phyloP scores from a whole-genome alignment of 37 sponge, comb jelly and placozoan genomes.

The Chondrosia reniformis region DNA sequence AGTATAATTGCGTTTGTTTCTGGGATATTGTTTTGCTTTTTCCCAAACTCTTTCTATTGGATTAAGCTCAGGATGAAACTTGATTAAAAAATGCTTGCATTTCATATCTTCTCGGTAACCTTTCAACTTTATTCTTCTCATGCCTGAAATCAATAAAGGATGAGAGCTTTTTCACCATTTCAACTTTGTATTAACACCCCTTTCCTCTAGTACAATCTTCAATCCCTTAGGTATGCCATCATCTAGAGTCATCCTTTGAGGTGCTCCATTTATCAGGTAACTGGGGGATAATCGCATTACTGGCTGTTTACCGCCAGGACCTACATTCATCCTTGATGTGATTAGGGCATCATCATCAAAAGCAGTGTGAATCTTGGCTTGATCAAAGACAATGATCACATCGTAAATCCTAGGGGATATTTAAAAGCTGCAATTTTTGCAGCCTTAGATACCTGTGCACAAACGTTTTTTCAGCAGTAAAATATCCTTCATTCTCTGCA shows the following conservation, averaged over 20 bases:
- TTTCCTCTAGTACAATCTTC: neutral
- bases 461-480: neutral
- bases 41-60: slow-evolving; percentile 37
- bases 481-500: slow-evolving; percentile 24
- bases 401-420: neutral
- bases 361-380: slow-evolving; percentile 10
- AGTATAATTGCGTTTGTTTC: slow-evolving; percentile 28
- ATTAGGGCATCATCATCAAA: slow-evolving; percentile 24
- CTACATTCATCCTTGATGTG: slow-evolving; percentile 25
- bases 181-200: neutral
- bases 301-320: slow-evolving; percentile 28
- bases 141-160: neutral
- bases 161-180: neutral
- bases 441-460: neutral
- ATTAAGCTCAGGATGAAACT: slow-evolving; percentile 33
- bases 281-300: neutral
- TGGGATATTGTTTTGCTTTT: slow-evolving; percentile 13
- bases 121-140: slow-evolving; percentile 11
- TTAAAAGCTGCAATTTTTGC: no score
- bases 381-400: slow-evolving; percentile 26
- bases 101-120: neutral
- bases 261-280: neutral
- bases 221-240: slow-evolving; percentile 21
- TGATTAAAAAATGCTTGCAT: neutral
- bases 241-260: neutral